Evolutionary conservation across 2,113 vertebrate species (phyloP).

Genomic region (Crocuta crocuta): DNA sequence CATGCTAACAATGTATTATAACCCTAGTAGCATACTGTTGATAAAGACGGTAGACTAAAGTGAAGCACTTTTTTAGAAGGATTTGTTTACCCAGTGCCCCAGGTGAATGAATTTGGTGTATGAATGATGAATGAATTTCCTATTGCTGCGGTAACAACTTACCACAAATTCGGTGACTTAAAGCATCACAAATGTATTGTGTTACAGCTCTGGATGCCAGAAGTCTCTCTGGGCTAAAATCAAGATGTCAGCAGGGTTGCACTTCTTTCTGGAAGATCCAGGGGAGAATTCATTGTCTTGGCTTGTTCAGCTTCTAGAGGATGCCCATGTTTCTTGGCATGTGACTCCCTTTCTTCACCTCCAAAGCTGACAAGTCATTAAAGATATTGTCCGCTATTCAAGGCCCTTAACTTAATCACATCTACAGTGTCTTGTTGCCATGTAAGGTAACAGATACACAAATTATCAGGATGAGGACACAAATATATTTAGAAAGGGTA

Average conservation of each 20-base stretch:
- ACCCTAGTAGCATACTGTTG: not conserved
- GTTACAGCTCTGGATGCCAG: not conserved
- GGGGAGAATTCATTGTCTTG: not conserved
- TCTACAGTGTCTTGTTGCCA: too few relatives aligned
- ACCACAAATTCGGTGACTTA: not conserved
- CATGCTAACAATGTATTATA: not conserved
- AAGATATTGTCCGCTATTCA: not conserved
- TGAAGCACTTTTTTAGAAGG: not conserved
- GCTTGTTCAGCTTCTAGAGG: not conserved
- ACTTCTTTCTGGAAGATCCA: not conserved
- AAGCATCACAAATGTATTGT: not conserved
- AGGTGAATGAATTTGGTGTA: too few relatives aligned
- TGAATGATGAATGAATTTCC: not conserved
- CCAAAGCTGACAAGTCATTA: not conserved
- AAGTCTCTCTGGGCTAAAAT: not conserved
- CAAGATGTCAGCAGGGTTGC: rapidly evolving
- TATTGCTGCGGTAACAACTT: not conserved
- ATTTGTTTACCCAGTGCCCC: not conserved
- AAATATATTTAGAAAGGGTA: not conserved
- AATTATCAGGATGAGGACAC: not conserved
- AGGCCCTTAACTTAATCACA: not conserved
- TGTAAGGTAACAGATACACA: not conserved
- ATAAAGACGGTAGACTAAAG: not conserved
- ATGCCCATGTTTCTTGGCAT: rapidly evolving
- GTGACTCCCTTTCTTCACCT: not conserved